Evolutionary conservation across 2,113 vertebrate species (phyloP).

Genomic region (Genyomyrus donnyi): DNA sequence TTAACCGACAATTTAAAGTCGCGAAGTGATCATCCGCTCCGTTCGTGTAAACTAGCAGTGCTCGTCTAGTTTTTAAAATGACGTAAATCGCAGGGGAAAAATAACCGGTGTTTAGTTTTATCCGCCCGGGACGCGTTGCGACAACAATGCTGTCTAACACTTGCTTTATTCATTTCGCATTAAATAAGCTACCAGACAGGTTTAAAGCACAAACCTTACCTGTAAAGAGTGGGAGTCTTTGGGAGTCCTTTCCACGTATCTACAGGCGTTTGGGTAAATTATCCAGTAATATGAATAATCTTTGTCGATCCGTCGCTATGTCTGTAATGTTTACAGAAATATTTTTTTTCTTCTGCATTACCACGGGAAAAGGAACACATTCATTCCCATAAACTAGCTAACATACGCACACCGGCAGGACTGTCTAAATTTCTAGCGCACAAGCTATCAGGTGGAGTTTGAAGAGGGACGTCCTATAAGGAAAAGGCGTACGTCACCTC

Average conservation of each 20-base stretch:
- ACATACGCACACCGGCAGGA: not conserved
- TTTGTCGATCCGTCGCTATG: not conserved
- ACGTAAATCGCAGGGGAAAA: not conserved
- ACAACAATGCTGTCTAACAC: not conserved
- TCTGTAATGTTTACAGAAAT: not conserved
- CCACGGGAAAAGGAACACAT: constrained; percentile 1
- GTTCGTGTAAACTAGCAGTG: not conserved
- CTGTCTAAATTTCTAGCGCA: not conserved
- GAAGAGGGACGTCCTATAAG: not conserved
- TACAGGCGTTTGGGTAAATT: not conserved
- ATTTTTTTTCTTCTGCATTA: not conserved
- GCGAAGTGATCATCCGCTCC: not conserved
- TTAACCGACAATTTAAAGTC: not conserved
- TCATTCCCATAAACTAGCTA: not conserved
- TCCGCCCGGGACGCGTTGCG: not conserved
- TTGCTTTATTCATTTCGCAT: not conserved
- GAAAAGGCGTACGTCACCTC: not conserved
- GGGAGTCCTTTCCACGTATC: not conserved
- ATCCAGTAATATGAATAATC: not conserved
- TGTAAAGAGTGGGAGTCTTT: not conserved
- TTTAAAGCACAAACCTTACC: not conserved
- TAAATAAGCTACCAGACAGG: not conserved
- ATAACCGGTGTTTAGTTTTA: not conserved
- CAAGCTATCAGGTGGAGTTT: not conserved
- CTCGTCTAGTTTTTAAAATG: not conserved